Base-by-base conservation (phyloP, 2,888 invertebrate genomes). In the Leptinotarsa rubiginosa region DNA sequence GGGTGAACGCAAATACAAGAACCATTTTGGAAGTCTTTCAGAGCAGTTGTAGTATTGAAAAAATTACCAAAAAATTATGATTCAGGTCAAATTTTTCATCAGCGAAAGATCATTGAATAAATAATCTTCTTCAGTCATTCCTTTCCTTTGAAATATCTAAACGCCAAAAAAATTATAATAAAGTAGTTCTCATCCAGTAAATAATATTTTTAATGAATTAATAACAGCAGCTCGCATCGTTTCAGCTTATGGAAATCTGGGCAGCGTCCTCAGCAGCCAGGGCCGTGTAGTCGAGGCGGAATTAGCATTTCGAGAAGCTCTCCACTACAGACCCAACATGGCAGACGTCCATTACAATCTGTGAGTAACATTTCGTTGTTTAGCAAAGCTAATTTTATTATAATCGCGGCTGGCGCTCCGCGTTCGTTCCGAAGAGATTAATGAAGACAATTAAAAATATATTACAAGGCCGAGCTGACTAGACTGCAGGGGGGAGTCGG, bases 341-440 rank as follows among this genome's bases (percentile, higher is more conserved):
- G 98, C 98, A 75, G 99, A 99, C 89, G 98, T 98, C 76, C 98
- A 98, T 90, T 99, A 98, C 89, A 99, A 99, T 90, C 91, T 98
- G 97, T 98, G 90, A 96, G 97, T 96, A 88, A 78, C 69, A 68
- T 78, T 70, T 78, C 77, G 72, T 78, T 79, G 70, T 75, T 74
- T 76, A 76, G 75, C 74, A 77, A 73, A 67, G 66, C 75, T 81
- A 79, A 79, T 79, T 75, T 76, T 78, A 68, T 80, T 80, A 77
- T 82, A 78, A 81, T 80, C 75, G 78, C 78, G 77, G 76, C 72
- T 67, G 71, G 56, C 72, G 70, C 73, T 75, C 56, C 20, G 64
- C 73, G 65, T 74, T 75, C 73, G 70, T 70, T 64, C 75, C 69
- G 70, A 69, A 66, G 70, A 77, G 78, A 80, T 77, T 79, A 81